Base-by-base conservation (phyloP, 2,797 vertebrate species). In the Acrossocheilus wenchowensis region DNA sequence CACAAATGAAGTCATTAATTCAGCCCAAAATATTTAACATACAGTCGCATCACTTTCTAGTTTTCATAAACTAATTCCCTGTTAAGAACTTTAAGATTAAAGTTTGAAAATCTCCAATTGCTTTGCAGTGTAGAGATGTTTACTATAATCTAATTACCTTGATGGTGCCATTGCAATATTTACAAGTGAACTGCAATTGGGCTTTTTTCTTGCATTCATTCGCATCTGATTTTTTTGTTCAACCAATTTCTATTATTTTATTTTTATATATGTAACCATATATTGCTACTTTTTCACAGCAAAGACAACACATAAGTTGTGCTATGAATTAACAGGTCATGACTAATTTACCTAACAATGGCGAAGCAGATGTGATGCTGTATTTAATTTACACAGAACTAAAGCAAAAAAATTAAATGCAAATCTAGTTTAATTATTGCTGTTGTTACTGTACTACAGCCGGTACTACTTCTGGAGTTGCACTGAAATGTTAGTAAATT, bases 401-500 rank as follows among this genome's bases (percentile, higher is more conserved):
- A 43, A 43, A 15, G 15, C 21, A n/a, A 77, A 26, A 21, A 12
- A 45, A 45, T 5, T n/a, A 79, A 64, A 79, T 30, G 57, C 17
- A 64, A 30, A 79, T 64, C 8, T 64, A 79, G n/a, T 64, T 79
- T 10, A 30, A 19, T 62, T 45, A 45, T 39, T 11, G 57, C 39
- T 45, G 2, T 64, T 79, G 78, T 26, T 26, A 43, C 23, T 43
- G 52, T 8, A 11, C 36, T 43, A 10, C 39, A 62, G 39, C 14
- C 15, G 2, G 54, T 60, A 39, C 60, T 62, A 78, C 75, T 78
- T 34, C 50, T 39, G 36, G 14, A 78, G 50, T 39, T 78, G 48
- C 19, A 77, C 8, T 48, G 41, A 12, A 66, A 26, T 64, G 21
- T 85, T 48, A 48, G 52, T 60, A 80, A 80, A 39, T 72, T 23